Conservation (phyloP, 2,888 invertebrate species). For the Cyaniris semiargus region DNA sequence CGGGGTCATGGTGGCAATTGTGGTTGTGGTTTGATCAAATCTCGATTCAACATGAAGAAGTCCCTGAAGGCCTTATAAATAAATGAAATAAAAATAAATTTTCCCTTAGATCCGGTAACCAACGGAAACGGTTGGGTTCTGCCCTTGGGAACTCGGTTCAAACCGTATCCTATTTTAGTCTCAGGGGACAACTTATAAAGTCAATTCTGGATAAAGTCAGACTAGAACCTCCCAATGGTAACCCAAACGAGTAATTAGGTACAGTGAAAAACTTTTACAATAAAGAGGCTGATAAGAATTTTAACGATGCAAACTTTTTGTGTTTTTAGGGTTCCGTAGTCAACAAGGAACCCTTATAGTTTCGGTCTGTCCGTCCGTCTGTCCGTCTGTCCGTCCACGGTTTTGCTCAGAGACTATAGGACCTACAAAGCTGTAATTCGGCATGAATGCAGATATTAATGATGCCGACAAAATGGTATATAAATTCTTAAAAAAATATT, state of each 20-base stretch:
- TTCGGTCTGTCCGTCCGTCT: too few relatives aligned
- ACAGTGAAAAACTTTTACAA: slow-evolving; percentile 6
- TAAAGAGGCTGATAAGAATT: slow-evolving; percentile 7
- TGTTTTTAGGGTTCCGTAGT: too few relatives aligned
- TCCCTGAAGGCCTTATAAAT: neutral
- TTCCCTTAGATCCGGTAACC: neutral
- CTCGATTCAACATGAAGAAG: neutral
- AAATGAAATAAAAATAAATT: neutral
- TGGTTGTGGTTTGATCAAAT: neutral
- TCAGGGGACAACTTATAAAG: neutral
- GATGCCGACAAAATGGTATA: too few relatives aligned
- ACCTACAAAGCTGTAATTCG: too few relatives aligned
- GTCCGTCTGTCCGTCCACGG: too few relatives aligned
- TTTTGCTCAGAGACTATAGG: too few relatives aligned
- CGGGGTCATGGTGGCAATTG: too few relatives aligned
- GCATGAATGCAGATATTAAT: too few relatives aligned
- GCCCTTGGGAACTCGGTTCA: neutral
- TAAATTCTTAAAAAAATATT: too few relatives aligned
- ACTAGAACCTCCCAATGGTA: neutral
- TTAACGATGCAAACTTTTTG: neutral
- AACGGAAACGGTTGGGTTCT: neutral
- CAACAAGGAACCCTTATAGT: too few relatives aligned
- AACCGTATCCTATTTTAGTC: neutral
- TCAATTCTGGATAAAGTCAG: neutral
- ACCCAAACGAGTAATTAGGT: neutral